A percentile compares a stretch with the other conserved stretches of the same genome.
Conservation (phyloP, 2,113 vertebrate genomes). For the Myiozetetes cayanensis region DNA sequence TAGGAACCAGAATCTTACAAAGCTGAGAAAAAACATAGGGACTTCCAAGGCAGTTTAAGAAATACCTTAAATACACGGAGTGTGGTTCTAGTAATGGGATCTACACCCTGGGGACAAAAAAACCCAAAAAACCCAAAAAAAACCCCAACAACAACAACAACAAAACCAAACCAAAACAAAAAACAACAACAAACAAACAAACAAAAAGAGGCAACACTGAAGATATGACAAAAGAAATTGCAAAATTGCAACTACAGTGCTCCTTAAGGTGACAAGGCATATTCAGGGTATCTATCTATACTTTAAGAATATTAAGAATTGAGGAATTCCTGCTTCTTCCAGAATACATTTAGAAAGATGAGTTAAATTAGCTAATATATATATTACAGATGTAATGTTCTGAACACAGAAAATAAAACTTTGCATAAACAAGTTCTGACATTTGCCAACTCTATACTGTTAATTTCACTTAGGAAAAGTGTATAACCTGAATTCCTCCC, state of each 20-base stretch:
- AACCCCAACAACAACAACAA: too few species aligned
- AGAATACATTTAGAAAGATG: neutral
- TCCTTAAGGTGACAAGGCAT: neutral
- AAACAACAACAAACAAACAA: neutral
- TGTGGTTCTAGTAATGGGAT: neutral
- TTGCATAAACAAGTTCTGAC: neutral
- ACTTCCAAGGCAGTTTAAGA: neutral
- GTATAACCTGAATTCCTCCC: neutral
- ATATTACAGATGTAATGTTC: neutral
- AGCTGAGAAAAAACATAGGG: neutral
- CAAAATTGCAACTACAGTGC: neutral
- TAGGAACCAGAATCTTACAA: neutral
- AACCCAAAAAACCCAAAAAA: too few species aligned
- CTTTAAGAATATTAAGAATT: neutral
- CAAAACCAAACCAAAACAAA: too few species aligned
- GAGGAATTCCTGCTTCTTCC: neutral
- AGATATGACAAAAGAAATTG: neutral
- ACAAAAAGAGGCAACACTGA: rapidly evolving
- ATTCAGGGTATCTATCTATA: neutral
- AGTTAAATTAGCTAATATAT: neutral
- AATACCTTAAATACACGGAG: neutral
- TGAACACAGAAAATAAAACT: neutral
- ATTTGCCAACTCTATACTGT: neutral
- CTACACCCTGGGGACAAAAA: neutral
- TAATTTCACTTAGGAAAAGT: neutral